These are phyloP conservation scores for Dicentrarchus labrax DNA, from an alignment of 2,113 vertebrate genomes.

Conservation along the genomic window DNA sequence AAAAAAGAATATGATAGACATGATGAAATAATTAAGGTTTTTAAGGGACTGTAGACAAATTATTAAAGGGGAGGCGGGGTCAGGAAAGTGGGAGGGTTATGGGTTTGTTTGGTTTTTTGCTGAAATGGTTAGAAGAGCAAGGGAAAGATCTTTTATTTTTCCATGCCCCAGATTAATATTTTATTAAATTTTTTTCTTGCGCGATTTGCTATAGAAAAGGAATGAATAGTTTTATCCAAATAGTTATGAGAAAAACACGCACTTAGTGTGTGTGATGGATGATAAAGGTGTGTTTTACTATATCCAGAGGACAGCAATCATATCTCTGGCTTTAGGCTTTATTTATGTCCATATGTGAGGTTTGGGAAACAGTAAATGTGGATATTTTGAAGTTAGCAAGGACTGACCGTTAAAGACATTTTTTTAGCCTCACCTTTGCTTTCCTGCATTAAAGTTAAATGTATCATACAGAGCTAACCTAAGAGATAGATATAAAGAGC, in stretches of 20 bases:
- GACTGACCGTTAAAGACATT: neutral
- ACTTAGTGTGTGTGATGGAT: neutral
- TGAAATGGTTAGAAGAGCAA: too few species aligned
- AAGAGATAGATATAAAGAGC: neutral
- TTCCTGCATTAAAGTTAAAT: neutral
- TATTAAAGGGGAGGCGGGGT: neutral
- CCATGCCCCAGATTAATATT: neutral
- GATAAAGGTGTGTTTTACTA: neutral
- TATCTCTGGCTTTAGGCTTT: neutral
- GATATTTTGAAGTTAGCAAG: neutral
- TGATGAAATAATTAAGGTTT: neutral
- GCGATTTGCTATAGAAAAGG: neutral
- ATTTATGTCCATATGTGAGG: neutral
- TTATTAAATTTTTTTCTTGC: neutral
- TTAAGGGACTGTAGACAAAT: neutral
- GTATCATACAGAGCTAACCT: neutral
- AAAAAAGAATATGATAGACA: constrained; percentile 13
- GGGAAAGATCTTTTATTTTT: neutral
- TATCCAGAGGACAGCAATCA: neutral
- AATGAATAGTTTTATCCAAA: neutral
- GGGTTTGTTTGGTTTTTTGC: neutral
- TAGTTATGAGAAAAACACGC: neutral
- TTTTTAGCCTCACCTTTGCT: neutral
- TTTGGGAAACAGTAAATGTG: neutral
- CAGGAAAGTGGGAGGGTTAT: neutral